Percentiles rank a stretch among this genome's conserved stretches.
These are phyloP conservation scores for Rutilus rutilus DNA, from an alignment of 2,113 vertebrate genomes.

Conservation along the genomic window DNA sequence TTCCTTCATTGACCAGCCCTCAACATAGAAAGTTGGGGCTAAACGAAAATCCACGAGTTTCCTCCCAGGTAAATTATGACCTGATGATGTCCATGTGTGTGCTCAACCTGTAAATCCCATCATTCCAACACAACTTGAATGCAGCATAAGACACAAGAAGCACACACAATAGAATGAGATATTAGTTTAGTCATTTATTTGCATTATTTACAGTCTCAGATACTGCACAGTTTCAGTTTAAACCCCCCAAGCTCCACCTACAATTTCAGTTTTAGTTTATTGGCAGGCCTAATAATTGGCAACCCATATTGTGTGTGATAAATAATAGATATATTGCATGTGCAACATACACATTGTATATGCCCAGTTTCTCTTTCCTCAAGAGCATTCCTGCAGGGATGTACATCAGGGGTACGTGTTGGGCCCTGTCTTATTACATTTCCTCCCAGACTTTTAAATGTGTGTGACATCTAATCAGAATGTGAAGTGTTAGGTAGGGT, in stretches of 20 bases:
- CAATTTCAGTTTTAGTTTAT: not conserved
- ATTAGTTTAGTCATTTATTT: not conserved
- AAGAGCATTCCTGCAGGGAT: not conserved
- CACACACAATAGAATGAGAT: not conserved
- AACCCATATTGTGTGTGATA: not conserved
- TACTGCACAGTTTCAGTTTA: too few species aligned
- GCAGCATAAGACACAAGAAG: not conserved
- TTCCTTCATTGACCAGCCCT: not conserved
- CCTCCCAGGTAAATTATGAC: not conserved
- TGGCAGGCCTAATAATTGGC: not conserved
- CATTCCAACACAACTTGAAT: not conserved
- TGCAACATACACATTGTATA: not conserved
- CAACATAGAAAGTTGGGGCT: not conserved
- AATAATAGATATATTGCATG: not conserved
- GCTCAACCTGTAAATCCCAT: not conserved
- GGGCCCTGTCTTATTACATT: not conserved
- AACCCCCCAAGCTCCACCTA: too few species aligned
- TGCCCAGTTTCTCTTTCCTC: not conserved
- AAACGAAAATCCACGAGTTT: not conserved
- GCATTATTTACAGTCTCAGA: too few species aligned
- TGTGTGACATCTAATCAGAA: conserved; percentile 41
- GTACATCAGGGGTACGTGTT: not conserved
- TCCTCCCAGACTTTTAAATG: not conserved
- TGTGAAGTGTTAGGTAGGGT: not conserved
- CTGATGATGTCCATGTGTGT: too few species aligned